phyloP scores from a whole-genome alignment of 35 echinoderm and acorn worm genomes.

The Anneissia japonica region DNA sequence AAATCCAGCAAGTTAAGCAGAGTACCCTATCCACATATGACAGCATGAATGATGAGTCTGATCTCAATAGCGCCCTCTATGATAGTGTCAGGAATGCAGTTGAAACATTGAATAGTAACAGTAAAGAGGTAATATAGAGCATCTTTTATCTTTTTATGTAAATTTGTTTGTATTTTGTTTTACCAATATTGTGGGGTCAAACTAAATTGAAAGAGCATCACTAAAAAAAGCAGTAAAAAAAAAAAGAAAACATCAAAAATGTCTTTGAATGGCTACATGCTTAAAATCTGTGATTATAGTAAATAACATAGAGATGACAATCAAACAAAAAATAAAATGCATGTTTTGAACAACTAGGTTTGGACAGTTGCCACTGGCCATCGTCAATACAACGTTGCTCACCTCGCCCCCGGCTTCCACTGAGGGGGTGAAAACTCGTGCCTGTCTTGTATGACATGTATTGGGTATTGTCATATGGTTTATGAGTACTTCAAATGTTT shows the following conservation, averaged over 20 bases:
- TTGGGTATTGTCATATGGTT: too few relatives aligned
- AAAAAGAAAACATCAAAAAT: not conserved
- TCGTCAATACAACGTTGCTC: too few relatives aligned
- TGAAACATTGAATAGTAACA: constrained; percentile 37
- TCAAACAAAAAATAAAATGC: too few relatives aligned
- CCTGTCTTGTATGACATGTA: too few relatives aligned
- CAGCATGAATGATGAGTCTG: not conserved
- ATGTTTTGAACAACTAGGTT: too few relatives aligned
- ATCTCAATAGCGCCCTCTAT: constrained; percentile 30
- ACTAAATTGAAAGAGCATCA: not conserved
- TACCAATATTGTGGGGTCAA: too few relatives aligned
- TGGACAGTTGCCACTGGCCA: too few relatives aligned
- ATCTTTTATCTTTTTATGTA: not conserved
- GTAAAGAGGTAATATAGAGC: not conserved
- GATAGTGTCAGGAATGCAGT: constrained; percentile 57
- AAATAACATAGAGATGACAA: not conserved
- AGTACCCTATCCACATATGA: too few relatives aligned
- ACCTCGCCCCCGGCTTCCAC: too few relatives aligned
- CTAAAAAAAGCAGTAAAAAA: not conserved
- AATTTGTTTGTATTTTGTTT: not conserved
- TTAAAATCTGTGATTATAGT: not conserved
- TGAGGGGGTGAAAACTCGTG: too few relatives aligned
- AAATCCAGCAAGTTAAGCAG: too few relatives aligned
- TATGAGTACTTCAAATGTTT: too few relatives aligned
- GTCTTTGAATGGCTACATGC: not conserved